Evolutionary conservation across 2,888 invertebrate species (phyloP).

Genomic region (Heliothis peltigera): DNA sequence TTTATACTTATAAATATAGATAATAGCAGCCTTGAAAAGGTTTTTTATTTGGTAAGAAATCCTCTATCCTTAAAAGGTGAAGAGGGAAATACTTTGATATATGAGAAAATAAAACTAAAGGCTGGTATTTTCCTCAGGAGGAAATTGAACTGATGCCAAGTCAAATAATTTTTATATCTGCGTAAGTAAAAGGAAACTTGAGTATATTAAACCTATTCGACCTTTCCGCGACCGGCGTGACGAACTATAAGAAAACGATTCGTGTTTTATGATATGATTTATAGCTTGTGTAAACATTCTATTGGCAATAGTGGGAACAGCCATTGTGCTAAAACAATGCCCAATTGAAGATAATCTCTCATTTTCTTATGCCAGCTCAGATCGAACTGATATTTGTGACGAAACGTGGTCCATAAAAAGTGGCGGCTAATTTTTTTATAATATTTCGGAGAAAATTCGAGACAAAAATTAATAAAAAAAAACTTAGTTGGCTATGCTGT

Average conservation of each 20-base stretch:
- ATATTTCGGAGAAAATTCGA: neutral
- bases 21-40: too few relatives aligned
- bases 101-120: too few relatives aligned
- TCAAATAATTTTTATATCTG: neutral
- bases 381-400: neutral
- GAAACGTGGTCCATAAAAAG: neutral
- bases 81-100: too few relatives aligned
- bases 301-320: neutral
- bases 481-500: neutral
- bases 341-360: neutral
- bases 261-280: constrained; percentile 15
- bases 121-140: too few relatives aligned
- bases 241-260: neutral
- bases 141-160: too few relatives aligned
- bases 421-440: neutral
- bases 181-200: neutral
- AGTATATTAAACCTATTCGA: neutral
- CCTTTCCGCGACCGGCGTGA: neutral
- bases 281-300: constrained; percentile 4
- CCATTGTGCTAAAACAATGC: constrained; percentile 26
- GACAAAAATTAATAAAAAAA: neutral
- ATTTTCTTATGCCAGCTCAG: neutral
- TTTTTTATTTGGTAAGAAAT: too few relatives aligned
- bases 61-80: too few relatives aligned
- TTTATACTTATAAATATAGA: too few relatives aligned